Evolutionary conservation across 2,888 invertebrate genomes (phyloP), one percentile per base, ranked within the genome.

Genomic region (Myopa tessellatipennis): DNA sequence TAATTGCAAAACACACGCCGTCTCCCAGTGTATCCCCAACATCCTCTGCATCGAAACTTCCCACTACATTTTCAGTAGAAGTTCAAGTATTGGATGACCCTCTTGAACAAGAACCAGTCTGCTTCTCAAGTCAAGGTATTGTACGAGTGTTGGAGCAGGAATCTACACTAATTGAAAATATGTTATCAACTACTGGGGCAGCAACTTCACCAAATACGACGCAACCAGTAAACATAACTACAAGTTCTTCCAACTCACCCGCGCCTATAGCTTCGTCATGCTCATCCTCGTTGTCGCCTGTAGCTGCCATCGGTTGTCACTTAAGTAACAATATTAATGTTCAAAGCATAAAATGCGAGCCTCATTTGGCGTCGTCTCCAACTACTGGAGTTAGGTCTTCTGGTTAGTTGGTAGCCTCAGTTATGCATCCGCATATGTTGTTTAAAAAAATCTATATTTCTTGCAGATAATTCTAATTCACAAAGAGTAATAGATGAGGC

Each of bases 301-400:
- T 36, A 50, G 65, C 67, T 36, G 55, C 7, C 52, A 67, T 55
- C 38, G 55, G 67, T 40, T 55, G 58, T 58, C 67, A 74, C 40
- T 40, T 74, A n/a, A 74, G 52, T 55, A 74, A 72, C 58, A 61
- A 38, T n/a, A 69, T 68, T 34, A 75, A 34, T 79, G 40, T 75
- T 26, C 67, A 74, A 68, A 77, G 68, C 73, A 72, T 79, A n/a
- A 79, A 79, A 75, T 72, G 79, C 67, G 79, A 79, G n/a, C 67
- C 79, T 1, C 77, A 71, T 74, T 52, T 74, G n/a, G 60, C 75
- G 55, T 67, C 73, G 0, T 77, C 79, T 12, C 79, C 79, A 52
- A 67, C 55, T 68, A 67, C 52, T 12, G 68, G 74, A 12, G 38
- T 58, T 14, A 40, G 55, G 38, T 18, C 74, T 8, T 26, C 68